Evolutionary conservation across 2,113 vertebrate genomes (phyloP).

Genomic region (Oreocharis arfaki): DNA sequence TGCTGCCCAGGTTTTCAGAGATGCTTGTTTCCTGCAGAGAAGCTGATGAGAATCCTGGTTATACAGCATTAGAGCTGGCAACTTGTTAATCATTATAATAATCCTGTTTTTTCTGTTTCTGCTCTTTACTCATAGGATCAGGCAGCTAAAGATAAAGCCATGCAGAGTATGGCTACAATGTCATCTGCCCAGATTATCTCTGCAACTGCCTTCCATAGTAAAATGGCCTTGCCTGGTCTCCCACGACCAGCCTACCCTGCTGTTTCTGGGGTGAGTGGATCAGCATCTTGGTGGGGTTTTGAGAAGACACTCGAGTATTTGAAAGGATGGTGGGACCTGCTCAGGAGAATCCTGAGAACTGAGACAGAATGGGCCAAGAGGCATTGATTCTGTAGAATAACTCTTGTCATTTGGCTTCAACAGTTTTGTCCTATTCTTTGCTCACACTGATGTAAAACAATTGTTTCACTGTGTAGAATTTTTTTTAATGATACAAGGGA

Average conservation of each 20-base stretch:
- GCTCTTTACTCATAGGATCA: slow-evolving; percentile 81
- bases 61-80: not conserved
- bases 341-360: not conserved
- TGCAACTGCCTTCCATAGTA: slow-evolving; percentile 89
- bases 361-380: not conserved
- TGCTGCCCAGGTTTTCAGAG: not conserved
- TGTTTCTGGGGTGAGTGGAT: slow-evolving; percentile 85
- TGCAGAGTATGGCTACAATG: slow-evolving; percentile 96
- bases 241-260: slow-evolving; percentile 83
- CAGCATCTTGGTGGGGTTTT: not conserved
- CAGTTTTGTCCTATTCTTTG: not conserved
- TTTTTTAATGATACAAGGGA: not conserved
- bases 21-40: not conserved
- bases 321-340: not conserved
- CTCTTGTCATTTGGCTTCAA: not conserved
- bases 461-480: not conserved
- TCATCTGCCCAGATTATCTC: slow-evolving; percentile 96
- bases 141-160: slow-evolving; percentile 95
- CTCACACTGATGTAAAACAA: not conserved
- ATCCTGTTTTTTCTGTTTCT: not conserved
- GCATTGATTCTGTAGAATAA: not conserved
- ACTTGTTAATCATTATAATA: not conserved
- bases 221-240: slow-evolving; percentile 86
- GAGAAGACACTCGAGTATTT: not conserved
- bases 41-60: not conserved